A percentile compares a stretch with the other conserved stretches of the same genome.
Evolutionary conservation across 2,888 invertebrate species (phyloP).

Genomic region (Zeuzera pyrina): DNA sequence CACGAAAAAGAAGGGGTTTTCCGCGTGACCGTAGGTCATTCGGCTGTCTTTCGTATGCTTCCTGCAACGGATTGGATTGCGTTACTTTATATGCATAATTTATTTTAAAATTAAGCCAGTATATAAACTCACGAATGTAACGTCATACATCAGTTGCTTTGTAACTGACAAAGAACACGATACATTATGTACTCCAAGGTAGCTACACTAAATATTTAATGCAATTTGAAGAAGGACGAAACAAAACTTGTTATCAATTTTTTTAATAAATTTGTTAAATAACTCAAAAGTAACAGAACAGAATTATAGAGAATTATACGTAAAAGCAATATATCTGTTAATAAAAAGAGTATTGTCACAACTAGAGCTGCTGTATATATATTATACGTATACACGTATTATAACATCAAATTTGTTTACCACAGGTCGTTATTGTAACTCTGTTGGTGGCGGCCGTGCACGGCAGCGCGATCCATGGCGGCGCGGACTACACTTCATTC

Average conservation of each 20-base stretch:
- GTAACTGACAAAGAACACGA: slow-evolving; percentile 27
- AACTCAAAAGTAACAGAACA: too few species aligned
- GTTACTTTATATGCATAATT: slow-evolving; percentile 4
- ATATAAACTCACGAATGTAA: slow-evolving; percentile 26
- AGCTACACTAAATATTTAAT: slow-evolving; percentile 7
- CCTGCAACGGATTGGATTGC: slow-evolving; percentile 14
- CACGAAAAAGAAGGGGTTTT: slow-evolving; percentile 16
- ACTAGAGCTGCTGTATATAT: too few species aligned
- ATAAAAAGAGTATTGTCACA: too few species aligned
- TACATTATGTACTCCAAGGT: slow-evolving; percentile 41
- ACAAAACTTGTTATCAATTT: not conserved
- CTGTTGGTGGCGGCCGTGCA: slow-evolving; percentile 24
- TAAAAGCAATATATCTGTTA: not conserved
- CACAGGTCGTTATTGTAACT: slow-evolving; percentile 26
- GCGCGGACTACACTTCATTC: slow-evolving; percentile 28
- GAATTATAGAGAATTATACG: not conserved
- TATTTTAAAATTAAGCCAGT: slow-evolving; percentile 17
- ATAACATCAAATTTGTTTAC: too few species aligned
- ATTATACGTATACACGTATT: too few species aligned
- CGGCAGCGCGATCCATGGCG: slow-evolving; percentile 21
- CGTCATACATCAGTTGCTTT: slow-evolving; percentile 25
- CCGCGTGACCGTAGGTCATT: slow-evolving; percentile 8
- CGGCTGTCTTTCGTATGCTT: slow-evolving; percentile 12
- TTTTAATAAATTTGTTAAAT: not conserved
- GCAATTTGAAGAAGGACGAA: not conserved